Evolutionary conservation across 2,113 vertebrate species (phyloP), one percentile per base, ranked within the genome.

Genomic region (Gnathonemus echidnorhynchus): DNA sequence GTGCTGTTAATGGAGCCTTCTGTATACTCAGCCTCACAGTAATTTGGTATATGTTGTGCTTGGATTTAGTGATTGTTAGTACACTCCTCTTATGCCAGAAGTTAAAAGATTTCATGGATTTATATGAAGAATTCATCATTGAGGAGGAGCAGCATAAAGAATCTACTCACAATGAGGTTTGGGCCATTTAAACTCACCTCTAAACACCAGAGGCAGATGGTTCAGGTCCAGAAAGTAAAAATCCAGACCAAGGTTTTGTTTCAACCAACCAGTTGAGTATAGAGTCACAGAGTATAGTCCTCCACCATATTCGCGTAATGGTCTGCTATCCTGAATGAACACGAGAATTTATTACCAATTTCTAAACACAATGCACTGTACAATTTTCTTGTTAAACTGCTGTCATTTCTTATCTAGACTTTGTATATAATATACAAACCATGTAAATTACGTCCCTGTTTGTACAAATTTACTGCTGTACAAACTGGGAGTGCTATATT

Each of bases 101-200:
- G 80, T 52, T 89, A 46, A 89, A 89, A 62, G 42, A 89, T 46
- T 85, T n/a, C 35, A 85, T 89, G 89, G 89, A 89, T 85, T 85
- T 89, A 62, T 89, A 89, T 85, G 89, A 85, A 85, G 89, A 89
- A 58, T 84, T 89, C n/a, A 89, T 89, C 52, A 89, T 10, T 46
- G 50, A 89, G 24, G 89, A 89, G 15, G 39, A 89, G 52, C 89
- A 89, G 39, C 50, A 89, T 58, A 84, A 21, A 31, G 35, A 89
- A 45, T 35, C 89, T 89, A 85, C 80, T n/a, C 53, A 56, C 39
- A 89, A 85, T 85, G 89, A 89, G 89, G 89, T 89, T 89, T 85
- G 77, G 42, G 21, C 50, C 77, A 7, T 62, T 31, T 45, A 56
- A 24, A 56, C 50, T 49, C n/a, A 0, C n/a, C 45, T 84, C n/a